Conservation (phyloP, 1,140 invertebrate genomes). For the Cherax destructor region DNA sequence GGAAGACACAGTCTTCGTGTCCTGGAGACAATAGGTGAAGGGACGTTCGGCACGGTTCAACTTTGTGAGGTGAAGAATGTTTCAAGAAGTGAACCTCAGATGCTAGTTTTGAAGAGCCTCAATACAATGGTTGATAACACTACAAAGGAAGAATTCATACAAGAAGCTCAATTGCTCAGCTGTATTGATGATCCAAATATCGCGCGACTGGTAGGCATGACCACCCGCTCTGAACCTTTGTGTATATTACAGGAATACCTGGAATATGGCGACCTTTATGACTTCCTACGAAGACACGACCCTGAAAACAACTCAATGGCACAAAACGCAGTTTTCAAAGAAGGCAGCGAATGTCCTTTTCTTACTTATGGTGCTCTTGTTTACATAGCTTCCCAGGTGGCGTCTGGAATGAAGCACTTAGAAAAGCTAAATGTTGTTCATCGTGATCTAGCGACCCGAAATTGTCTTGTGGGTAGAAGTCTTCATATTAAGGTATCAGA, state of each 20-base stretch:
- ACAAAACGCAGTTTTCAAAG: neutral
- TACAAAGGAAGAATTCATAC: conserved; percentile 36
- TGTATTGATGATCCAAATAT: conserved; percentile 79
- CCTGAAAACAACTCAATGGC: conserved; percentile 69
- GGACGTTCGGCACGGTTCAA: conserved; percentile 84
- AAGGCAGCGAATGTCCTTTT: neutral
- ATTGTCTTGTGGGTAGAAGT: conserved; percentile 92
- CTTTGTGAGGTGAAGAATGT: conserved; percentile 27
- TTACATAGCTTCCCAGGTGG: conserved; percentile 74
- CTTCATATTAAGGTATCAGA: conserved; percentile 93
- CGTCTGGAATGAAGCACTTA: conserved; percentile 73
- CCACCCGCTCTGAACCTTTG: conserved; percentile 82
- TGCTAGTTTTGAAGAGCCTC: conserved; percentile 41
- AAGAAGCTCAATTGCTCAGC: conserved; percentile 10
- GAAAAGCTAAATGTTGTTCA: conserved; percentile 81
- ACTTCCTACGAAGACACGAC: conserved; percentile 77
- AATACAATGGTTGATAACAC: conserved; percentile 15
- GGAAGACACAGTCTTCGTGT: conserved; percentile 84
- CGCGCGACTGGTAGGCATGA: conserved; percentile 89
- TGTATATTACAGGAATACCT: conserved; percentile 83
- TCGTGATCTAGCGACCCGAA: conserved; percentile 94
- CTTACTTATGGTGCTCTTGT: conserved; percentile 62
- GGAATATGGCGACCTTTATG: conserved; percentile 83
- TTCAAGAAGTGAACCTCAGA: neutral
- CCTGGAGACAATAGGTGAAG: conserved; percentile 85